Base-by-base conservation (phyloP, 2,888 invertebrate genomes). In the Philonicus albiceps region DNA sequence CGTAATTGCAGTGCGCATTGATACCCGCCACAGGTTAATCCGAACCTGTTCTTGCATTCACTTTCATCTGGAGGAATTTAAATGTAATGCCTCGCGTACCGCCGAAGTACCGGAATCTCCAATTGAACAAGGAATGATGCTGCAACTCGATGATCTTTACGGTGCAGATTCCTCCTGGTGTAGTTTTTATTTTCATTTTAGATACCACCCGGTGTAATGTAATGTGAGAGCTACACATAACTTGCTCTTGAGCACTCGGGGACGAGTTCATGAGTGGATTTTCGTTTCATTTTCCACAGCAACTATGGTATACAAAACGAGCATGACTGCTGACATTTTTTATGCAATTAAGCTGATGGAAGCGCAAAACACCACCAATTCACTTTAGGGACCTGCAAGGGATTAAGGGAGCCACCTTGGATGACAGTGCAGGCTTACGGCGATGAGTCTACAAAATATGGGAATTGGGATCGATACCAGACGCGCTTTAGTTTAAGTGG, bases 31-130 rank as follows among this genome's bases (percentile, higher is more conserved):
- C 64, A 27, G 64, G 22, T 64, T 64, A 22, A 27, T 5, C 0
- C 64, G 64, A 64, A 74, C 74, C 37, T 31, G 74, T 74, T 74
- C 74, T 74, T 34, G 74, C 74, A 34, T 74, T 74, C 74, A 74
- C 74, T 74, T 74, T 74, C 74, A 37, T 74, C 74, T n/a, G 74
- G 74, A 74, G 74, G 74, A 74, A 74, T 74, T 74, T 37, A 31
- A 74, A n/a, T n/a, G n/a, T n/a, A 6, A 31, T 74, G 16, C 74
- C 34, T 34, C 40, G 37, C n/a, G 11, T 43, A 43, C 40, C 40
- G 40, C 40, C 13, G 16, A 13, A 3, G 74, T 74, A 16, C 74
- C 34, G 74, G 74, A 11, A 34, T 74, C 74, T 31, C 74, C 74
- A 3, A 27, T n/a, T 3, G 34, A 31, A 31, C n/a, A 37, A 74